A percentile compares a stretch with the other conserved stretches of the same genome.
phyloP scores from a whole-genome alignment of 2,888 invertebrate species.

The Dromius quadrimaculatus region DNA sequence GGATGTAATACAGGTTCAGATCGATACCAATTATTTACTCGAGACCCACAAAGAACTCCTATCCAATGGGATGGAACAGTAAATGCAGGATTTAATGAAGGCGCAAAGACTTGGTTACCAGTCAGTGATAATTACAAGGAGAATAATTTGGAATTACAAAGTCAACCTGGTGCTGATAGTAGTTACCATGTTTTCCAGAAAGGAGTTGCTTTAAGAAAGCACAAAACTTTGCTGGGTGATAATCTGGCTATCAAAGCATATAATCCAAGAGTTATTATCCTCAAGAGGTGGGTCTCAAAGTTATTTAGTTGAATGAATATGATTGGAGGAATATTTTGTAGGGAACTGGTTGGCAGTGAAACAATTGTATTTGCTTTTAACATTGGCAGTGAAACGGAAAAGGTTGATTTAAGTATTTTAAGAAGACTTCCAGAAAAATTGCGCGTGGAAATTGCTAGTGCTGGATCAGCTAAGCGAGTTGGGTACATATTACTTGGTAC shows the following conservation, averaged over 20 bases:
- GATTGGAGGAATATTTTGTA: background rate
- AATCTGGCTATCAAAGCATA: constrained; percentile 69
- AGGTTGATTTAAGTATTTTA: constrained; percentile 69
- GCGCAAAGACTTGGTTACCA: constrained; percentile 75
- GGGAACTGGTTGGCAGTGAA: constrained; percentile 59
- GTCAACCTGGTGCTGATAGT: constrained; percentile 64
- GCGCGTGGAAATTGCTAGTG: constrained; percentile 4
- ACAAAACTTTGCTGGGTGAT: constrained; percentile 69
- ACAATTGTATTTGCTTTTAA: constrained; percentile 59
- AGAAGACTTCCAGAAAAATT: constrained; percentile 20
- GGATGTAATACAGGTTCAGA: constrained; percentile 74
- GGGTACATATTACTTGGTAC: background rate
- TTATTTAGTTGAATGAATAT: too few relatives aligned
- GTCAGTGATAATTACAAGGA: constrained; percentile 72
- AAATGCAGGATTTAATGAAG: constrained; percentile 74
- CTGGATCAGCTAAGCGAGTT: background rate
- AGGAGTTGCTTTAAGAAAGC: constrained; percentile 69
- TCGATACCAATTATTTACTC: constrained; percentile 70
- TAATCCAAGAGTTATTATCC: constrained; percentile 67
- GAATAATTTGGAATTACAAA: constrained; percentile 72
- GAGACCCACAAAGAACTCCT: constrained; percentile 77
- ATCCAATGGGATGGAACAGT: constrained; percentile 73
- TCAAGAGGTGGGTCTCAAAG: constrained; percentile 71
- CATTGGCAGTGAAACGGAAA: constrained; percentile 68
- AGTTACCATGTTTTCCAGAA: constrained; percentile 75